A percentile compares a stretch with the other conserved stretches of the same genome.
These are phyloP conservation scores for Yponomeuta cagnagella DNA, from an alignment of 2,888 invertebrate genomes.

Conservation along the genomic window DNA sequence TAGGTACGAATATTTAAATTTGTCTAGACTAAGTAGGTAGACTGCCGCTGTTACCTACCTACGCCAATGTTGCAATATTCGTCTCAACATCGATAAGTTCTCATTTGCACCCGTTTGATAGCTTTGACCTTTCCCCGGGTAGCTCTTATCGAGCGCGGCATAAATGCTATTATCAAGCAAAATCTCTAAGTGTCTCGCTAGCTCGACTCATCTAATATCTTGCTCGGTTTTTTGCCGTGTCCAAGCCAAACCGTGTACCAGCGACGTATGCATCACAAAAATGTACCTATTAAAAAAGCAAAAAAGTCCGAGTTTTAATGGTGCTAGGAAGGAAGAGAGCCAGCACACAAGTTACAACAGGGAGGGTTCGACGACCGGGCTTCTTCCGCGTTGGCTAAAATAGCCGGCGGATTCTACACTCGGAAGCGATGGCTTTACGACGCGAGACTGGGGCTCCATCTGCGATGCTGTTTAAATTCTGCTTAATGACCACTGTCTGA, in stretches of 20 bases:
- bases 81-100: too few species aligned
- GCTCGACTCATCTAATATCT: too few species aligned
- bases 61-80: too few species aligned
- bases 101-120: too few species aligned
- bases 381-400: constrained; percentile 50
- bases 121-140: too few species aligned
- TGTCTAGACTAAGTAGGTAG: too few species aligned
- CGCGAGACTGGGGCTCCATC: constrained; percentile 18
- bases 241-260: neutral
- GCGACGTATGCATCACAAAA: neutral
- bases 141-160: too few species aligned
- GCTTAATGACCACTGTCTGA: neutral
- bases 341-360: neutral
- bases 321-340: constrained; percentile 8
- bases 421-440: constrained; percentile 26
- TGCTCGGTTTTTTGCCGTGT: too few species aligned
- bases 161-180: too few species aligned
- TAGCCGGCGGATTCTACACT: constrained; percentile 30
- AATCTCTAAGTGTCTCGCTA: too few species aligned
- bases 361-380: constrained; percentile 41
- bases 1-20: too few species aligned
- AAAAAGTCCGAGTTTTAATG: neutral
- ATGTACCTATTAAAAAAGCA: neutral
- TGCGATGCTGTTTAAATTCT: neutral
- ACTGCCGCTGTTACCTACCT: too few species aligned